Base-by-base conservation (phyloP, 2,113 vertebrate genomes). In the Brevimyrus niger region DNA sequence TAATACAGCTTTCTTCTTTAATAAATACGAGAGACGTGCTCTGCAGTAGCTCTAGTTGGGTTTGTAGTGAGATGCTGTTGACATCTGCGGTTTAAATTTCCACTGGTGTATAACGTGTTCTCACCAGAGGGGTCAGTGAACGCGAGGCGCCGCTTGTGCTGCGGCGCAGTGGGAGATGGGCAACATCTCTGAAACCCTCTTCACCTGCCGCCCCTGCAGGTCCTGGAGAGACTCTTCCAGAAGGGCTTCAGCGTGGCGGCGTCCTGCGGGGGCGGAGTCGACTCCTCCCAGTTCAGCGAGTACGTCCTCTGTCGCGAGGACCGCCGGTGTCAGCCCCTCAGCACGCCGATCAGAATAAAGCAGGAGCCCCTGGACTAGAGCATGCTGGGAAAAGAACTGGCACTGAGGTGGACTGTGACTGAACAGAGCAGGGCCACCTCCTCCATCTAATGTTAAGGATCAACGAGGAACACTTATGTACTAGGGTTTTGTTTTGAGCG, bases 251-350 rank as follows among this genome's bases (percentile, higher is more conserved):
- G 88, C 0, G 93, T 98, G 91, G 97, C 94, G 1, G 97, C 97
- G 0, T 98, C 97, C 0, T 98, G 97, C 0, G 97, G 97, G 0
- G 97, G 97, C 0, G 97, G 97, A 0, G 97, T 98, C 86, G 97
- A 98, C 95, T 98, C 97, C 47, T 97, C 97, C 21, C 97, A 98
- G 96, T 98, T 98, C 96, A 98, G 97, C 23, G 97, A 98, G 89
- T 98, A 97, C 0, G 95, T 98, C 84, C 93, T 98, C 90, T 97
- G 97, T 87, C 96, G 97, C 0, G 95, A 97, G 50, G 97, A 98
- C 87, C 93, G 94, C 90, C 95, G 94, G 80, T 92, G 94, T 3
- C 96, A 95, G 90, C 95, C 97, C 47, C 94, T 95, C 89, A 96
- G 93, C 21, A 94, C 95, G 0, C 94, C 96, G 0, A 96, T 98